Conservation (phyloP, 2,888 invertebrate species). For the Cantharis nigra region DNA sequence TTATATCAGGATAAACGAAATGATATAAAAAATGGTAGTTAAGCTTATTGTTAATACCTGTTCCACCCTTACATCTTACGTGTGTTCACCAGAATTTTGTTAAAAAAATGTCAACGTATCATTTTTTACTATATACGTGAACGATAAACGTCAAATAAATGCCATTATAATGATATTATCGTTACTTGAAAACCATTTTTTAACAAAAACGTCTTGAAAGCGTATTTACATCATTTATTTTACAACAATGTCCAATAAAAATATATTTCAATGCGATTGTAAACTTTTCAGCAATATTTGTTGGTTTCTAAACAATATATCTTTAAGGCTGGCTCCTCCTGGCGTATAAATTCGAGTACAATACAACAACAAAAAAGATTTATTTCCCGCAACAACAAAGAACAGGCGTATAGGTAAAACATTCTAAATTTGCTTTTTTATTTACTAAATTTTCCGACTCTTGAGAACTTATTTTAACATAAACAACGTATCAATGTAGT, state of each 20-base stretch:
- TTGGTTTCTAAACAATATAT: slow-evolving; percentile 1
- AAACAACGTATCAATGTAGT: not conserved
- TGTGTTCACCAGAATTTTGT: not conserved
- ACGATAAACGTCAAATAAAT: not conserved
- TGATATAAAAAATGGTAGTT: not conserved
- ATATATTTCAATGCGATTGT: not conserved
- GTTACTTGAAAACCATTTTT: not conserved
- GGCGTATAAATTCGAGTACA: not conserved
- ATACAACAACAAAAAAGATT: not conserved
- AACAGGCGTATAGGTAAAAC: not conserved
- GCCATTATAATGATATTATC: not conserved
- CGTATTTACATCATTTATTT: not conserved
- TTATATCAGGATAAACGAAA: not conserved
- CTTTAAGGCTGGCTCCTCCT: not conserved
- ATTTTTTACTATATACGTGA: not conserved
- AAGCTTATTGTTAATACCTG: not conserved
- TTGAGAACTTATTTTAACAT: not conserved
- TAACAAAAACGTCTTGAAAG: not conserved
- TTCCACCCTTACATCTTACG: not conserved
- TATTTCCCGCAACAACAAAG: not conserved
- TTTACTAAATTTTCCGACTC: not conserved
- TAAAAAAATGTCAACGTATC: not conserved
- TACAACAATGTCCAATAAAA: not conserved
- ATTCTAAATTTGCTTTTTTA: not conserved
- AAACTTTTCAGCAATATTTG: not conserved